These are phyloP conservation scores for Nycticryphes semicollaris DNA, from an alignment of 2,113 vertebrate species.

Conservation along the genomic window DNA sequence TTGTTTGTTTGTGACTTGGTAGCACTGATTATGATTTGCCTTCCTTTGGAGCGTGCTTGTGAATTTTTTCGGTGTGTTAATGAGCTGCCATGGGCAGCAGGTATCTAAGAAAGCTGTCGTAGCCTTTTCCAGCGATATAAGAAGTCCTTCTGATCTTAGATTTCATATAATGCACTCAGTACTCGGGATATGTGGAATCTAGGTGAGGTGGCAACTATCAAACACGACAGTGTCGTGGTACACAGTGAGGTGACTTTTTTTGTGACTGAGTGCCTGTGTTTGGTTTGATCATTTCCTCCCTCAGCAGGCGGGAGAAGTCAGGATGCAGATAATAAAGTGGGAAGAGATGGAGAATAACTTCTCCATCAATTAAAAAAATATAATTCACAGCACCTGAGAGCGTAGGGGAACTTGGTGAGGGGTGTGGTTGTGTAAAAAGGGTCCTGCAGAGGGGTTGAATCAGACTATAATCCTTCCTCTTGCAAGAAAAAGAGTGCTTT, in stretches of 20 bases:
- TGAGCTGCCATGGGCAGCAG: not conserved
- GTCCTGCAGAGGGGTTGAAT: not conserved
- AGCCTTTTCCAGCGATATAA: not conserved
- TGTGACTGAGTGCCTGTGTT: not conserved
- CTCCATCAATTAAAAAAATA: not conserved
- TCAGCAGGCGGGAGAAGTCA: not conserved
- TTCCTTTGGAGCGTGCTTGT: not conserved
- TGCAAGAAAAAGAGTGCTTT: not conserved
- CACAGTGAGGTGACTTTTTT: rapidly evolving
- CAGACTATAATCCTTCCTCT: rapidly evolving
- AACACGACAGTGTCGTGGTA: rapidly evolving
- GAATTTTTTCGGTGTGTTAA: not conserved
- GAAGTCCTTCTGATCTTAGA: not conserved
- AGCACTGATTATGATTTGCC: not conserved
- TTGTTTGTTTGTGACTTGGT: not conserved
- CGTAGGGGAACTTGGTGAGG: rapidly evolving
- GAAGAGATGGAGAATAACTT: not conserved
- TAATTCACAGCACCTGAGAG: not conserved
- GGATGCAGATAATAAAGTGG: not conserved
- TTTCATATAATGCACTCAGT: not conserved
- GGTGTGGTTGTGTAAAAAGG: rapidly evolving
- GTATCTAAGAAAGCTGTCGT: not conserved
- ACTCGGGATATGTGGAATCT: not conserved
- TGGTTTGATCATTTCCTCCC: not conserved
- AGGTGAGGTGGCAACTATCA: not conserved